Base-by-base conservation (phyloP, 2,797 vertebrate species). In the Streptopelia turtur region DNA sequence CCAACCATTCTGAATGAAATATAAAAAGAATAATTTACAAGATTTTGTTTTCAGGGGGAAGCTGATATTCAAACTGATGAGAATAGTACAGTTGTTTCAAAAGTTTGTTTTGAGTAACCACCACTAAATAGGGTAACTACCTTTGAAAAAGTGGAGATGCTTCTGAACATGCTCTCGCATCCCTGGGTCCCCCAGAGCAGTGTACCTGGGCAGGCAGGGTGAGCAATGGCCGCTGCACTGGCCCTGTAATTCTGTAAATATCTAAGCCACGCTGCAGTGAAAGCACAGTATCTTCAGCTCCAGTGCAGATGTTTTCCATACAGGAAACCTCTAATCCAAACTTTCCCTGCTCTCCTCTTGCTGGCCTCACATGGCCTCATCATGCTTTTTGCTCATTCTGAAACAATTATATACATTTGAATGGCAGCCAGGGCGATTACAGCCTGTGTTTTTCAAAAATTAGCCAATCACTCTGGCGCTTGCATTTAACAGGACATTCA, bases 231-330 rank as follows among this genome's bases (percentile, higher is more conserved):
- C 50, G 31, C 65, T 71, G 28, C 49, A 15, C 22, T 2, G 2
- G 25, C 22, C 13, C 0, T 10, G 33, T 45, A 30, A 35, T 60
- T 71, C 71, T 61, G 33, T 65, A 64, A 87, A 27, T 49, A 31
- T 20, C 21, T 63, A 53, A 91, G 25, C 22, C 30, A n/a, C 6
- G 2, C 65, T 31, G 16, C 71, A 72, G 64, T 30, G 17, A 83
- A 78, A 87, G 59, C 4, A 1, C 53, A 70, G 60, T 59, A 70
- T 59, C 83, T 76, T 50, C 15, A 8, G 57, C 57, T 72, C 47
- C 74, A 87, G 82, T 37, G 69, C 96, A 97, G 96, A 95, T 97
- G 95, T 97, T 96, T 96, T 93, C 85, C 90, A 87, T 94, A 94
- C 95, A 96, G 97, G 96, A 97, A 96, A 41, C 57, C 68, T 94